A percentile compares a stretch with the other conserved stretches of the same genome.
These are phyloP conservation scores for Agrilus planipennis DNA, from an alignment of 1,140 invertebrate species.

Conservation along the genomic window DNA sequence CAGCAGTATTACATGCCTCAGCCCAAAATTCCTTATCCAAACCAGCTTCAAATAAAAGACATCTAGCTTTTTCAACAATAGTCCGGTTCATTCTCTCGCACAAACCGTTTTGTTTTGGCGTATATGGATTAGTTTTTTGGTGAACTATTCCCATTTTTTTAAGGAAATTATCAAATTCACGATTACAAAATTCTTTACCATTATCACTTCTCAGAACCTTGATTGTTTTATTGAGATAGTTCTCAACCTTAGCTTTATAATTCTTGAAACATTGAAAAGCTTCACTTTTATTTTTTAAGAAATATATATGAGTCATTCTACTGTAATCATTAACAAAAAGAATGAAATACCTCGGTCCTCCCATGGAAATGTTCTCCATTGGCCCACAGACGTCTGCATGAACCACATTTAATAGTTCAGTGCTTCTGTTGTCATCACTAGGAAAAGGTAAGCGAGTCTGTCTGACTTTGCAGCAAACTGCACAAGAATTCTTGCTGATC, in stretches of 20 bases:
- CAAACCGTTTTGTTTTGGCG: slow-evolving; percentile 29
- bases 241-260: slow-evolving; percentile 24
- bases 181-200: slow-evolving; percentile 11
- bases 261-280: slow-evolving; percentile 20
- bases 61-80: slow-evolving; percentile 14
- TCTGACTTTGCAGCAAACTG: slow-evolving; percentile 3
- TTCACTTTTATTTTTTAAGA: slow-evolving; percentile 22
- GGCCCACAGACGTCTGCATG: slow-evolving; percentile 33
- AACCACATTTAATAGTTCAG: slow-evolving; percentile 9
- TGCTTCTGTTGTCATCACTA: background rate
- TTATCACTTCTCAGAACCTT: slow-evolving; percentile 18
- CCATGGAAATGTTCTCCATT: slow-evolving; percentile 24
- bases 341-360: slow-evolving; percentile 22
- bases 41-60: slow-evolving; percentile 28
- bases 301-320: slow-evolving; percentile 27
- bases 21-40: slow-evolving; percentile 33
- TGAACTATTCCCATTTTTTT: slow-evolving; percentile 8
- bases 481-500: background rate
- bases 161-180: slow-evolving; percentile 10
- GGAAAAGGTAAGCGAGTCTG: slow-evolving; percentile 2
- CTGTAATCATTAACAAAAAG: slow-evolving; percentile 32
- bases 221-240: slow-evolving; percentile 21
- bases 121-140: slow-evolving; percentile 18
- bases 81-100: slow-evolving; percentile 30
- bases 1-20: slow-evolving; percentile 32